Conservation (phyloP, 2,797 vertebrate genomes). For the Acanthiza pusilla region DNA sequence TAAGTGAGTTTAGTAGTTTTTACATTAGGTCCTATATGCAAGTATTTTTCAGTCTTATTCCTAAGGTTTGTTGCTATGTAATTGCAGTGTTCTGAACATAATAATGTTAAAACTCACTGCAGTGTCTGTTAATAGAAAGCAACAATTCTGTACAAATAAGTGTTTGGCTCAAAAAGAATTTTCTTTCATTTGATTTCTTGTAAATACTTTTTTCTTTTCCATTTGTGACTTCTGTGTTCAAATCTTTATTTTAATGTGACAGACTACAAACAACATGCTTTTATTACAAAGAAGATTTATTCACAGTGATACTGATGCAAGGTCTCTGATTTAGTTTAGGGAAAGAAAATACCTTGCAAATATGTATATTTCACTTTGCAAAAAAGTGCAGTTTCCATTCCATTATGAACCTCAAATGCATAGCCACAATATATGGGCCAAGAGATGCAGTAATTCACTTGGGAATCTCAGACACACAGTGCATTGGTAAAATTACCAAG, state of each 20-base stretch:
- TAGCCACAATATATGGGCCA: neutral
- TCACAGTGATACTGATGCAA: slow-evolving; percentile 18
- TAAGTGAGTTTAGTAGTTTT: neutral
- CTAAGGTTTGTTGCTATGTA: neutral
- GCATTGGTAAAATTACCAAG: neutral
- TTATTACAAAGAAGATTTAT: slow-evolving; percentile 33
- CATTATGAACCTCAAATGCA: neutral
- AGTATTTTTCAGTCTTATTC: neutral
- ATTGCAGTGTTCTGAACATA: neutral
- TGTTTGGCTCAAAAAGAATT: neutral
- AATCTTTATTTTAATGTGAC: slow-evolving; percentile 32
- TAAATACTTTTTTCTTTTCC: slow-evolving; percentile 31
- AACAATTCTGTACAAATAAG: neutral
- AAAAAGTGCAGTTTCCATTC: slow-evolving; percentile 4
- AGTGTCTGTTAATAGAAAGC: neutral
- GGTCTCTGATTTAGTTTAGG: slow-evolving; percentile 30
- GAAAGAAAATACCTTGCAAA: slow-evolving; percentile 16
- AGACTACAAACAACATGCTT: slow-evolving; percentile 9
- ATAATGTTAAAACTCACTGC: neutral
- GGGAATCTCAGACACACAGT: neutral
- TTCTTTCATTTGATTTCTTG: slow-evolving; percentile 24
- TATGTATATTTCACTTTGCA: neutral
- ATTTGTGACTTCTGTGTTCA: neutral
- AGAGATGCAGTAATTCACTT: neutral
- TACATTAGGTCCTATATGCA: neutral